A percentile compares a stretch with the other conserved stretches of the same genome.
These are phyloP conservation scores for Cricetomys ansorgei DNA, from an alignment of 2,113 vertebrate genomes.

Conservation along the genomic window DNA sequence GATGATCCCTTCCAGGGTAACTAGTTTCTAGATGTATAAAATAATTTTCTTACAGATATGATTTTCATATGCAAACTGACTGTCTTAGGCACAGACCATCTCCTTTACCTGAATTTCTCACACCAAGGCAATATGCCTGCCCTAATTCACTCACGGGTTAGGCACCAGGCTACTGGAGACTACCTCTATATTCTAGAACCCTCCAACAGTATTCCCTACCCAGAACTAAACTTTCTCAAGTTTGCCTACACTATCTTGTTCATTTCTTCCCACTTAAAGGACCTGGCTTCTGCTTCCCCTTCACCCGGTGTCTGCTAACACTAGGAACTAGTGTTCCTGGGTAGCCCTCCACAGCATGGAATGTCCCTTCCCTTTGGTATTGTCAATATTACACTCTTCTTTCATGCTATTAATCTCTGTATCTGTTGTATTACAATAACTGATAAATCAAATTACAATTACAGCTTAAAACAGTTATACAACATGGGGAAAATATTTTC, in stretches of 20 bases:
- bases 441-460: background rate
- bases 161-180: background rate
- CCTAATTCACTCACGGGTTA: background rate
- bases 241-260: background rate
- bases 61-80: background rate
- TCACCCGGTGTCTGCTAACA: background rate
- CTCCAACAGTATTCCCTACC: background rate
- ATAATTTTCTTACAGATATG: background rate
- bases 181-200: background rate
- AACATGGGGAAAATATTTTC: slow-evolving; percentile 37
- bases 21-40: background rate
- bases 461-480: background rate
- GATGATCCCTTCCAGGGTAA: background rate
- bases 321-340: accelerated
- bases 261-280: background rate
- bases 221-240: background rate
- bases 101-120: background rate
- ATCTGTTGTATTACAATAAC: background rate
- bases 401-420: background rate
- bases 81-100: background rate
- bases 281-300: background rate
- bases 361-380: too few species aligned
- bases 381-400: background rate
- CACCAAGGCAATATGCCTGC: background rate
- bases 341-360: too few species aligned